These are phyloP conservation scores for Polietes domitor DNA, from an alignment of 2,888 invertebrate species.

Conservation along the genomic window DNA sequence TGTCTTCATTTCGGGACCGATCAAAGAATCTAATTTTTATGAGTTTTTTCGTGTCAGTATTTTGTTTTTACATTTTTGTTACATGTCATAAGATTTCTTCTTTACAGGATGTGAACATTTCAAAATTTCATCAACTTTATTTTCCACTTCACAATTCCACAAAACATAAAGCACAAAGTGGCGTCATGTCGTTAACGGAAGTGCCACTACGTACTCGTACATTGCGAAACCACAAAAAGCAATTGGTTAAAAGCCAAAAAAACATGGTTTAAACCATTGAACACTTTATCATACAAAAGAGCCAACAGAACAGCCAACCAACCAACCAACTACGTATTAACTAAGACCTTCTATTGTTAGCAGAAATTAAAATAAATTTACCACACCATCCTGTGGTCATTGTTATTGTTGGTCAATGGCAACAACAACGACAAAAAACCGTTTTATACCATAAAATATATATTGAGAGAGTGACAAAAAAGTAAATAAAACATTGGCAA, in stretches of 20 bases:
- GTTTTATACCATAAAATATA: neutral
- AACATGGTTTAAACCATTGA: slow-evolving; percentile 10
- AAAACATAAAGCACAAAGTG: too few species aligned
- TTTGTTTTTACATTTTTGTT: too few species aligned
- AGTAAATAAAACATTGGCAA: slow-evolving; percentile 18
- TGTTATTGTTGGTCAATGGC: slow-evolving; percentile 16
- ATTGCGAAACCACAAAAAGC: neutral
- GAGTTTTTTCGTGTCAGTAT: too few species aligned
- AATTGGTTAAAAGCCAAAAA: slow-evolving; percentile 36
- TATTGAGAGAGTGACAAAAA: neutral
- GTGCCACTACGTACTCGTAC: too few species aligned
- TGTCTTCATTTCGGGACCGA: too few species aligned
- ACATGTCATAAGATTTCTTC: too few species aligned
- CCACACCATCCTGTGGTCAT: slow-evolving; percentile 33
- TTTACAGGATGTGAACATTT: too few species aligned
- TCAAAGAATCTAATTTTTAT: too few species aligned
- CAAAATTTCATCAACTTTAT: too few species aligned
- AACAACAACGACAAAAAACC: neutral
- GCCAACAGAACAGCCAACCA: neutral
- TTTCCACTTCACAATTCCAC: too few species aligned
- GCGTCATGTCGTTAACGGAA: neutral
- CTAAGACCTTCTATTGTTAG: slow-evolving; percentile 30
- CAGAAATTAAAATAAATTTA: slow-evolving; percentile 31
- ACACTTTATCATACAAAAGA: slow-evolving; percentile 11
- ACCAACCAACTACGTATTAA: neutral